phyloP scores from a whole-genome alignment of 1,140 invertebrate species.

The Pristionchus pacificus region DNA sequence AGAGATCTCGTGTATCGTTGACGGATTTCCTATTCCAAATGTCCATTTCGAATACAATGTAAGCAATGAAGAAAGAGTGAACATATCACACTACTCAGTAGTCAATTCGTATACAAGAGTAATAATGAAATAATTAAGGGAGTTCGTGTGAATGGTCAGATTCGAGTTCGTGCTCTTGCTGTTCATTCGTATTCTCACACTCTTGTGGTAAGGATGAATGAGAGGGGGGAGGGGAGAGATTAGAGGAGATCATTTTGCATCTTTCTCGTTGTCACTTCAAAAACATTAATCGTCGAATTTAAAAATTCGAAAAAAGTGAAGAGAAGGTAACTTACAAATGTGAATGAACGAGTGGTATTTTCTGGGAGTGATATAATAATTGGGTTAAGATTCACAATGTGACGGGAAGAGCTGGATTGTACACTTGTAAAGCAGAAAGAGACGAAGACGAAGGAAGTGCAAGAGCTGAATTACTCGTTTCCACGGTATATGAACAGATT shows the following conservation, averaged over 20 bases:
- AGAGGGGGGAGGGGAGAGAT: too few species aligned
- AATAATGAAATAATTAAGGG: not conserved
- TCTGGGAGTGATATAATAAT: not conserved
- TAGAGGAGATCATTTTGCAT: too few species aligned
- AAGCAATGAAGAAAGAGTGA: too few species aligned
- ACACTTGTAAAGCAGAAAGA: conserved; percentile 16
- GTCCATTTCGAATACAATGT: conserved; percentile 26
- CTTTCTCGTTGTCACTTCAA: too few species aligned
- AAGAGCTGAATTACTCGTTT: not conserved
- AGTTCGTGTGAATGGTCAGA: not conserved
- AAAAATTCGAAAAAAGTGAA: not conserved
- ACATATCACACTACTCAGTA: not conserved
- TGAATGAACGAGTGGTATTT: not conserved
- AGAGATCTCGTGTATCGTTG: conserved; percentile 19
- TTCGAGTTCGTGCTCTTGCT: not conserved
- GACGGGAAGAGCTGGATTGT: conserved; percentile 16
- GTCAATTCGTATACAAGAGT: conserved; percentile 4
- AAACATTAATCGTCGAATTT: too few species aligned
- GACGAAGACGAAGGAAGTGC: not conserved
- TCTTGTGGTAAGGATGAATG: not conserved
- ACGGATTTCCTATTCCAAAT: conserved; percentile 11
- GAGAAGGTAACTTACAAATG: not conserved
- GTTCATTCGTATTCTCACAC: not conserved
- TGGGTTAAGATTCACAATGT: conserved; percentile 7
- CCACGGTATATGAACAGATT: not conserved